A percentile compares a stretch with the other conserved stretches of the same genome.
phyloP scores from a whole-genome alignment of 2,113 vertebrate genomes.

The Blennius ocellaris region DNA sequence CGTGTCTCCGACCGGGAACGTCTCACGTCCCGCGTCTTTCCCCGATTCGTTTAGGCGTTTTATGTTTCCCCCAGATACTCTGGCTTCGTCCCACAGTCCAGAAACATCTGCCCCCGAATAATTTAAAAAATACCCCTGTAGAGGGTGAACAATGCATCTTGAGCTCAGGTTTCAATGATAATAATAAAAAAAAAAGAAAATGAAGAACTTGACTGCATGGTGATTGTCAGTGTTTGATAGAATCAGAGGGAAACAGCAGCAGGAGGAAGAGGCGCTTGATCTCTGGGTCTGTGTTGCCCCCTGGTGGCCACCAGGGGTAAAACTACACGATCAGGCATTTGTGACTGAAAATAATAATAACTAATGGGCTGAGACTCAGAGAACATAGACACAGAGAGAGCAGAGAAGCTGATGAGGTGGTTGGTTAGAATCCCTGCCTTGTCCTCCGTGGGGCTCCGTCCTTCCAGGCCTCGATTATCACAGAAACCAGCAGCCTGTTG shows the following conservation, averaged over 20 bases:
- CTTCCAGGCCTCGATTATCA: conserved; percentile 58
- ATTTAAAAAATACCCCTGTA: too few relatives aligned
- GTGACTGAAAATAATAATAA: conserved; percentile 52
- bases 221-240: too few relatives aligned
- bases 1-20: too few relatives aligned
- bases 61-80: too few relatives aligned
- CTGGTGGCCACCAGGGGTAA: conserved; percentile 53
- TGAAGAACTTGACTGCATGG: too few relatives aligned
- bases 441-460: conserved; percentile 33
- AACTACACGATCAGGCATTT: conserved; percentile 1
- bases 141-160: too few relatives aligned
- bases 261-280: background rate
- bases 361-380: conserved; percentile 32
- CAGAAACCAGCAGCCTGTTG: conserved; percentile 41
- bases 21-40: too few relatives aligned
- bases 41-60: too few relatives aligned
- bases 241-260: background rate
- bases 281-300: conserved; percentile 71
- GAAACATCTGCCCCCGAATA: too few relatives aligned
- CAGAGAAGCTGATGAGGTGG: background rate
- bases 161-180: too few relatives aligned
- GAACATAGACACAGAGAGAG: conserved; percentile 12
- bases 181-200: too few relatives aligned
- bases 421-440: background rate
- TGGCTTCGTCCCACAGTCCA: too few relatives aligned